Evolutionary conservation across 1,140 invertebrate species (phyloP), one percentile per base, ranked within the genome.

Genomic region (Macrobrachium rosenbergii): DNA sequence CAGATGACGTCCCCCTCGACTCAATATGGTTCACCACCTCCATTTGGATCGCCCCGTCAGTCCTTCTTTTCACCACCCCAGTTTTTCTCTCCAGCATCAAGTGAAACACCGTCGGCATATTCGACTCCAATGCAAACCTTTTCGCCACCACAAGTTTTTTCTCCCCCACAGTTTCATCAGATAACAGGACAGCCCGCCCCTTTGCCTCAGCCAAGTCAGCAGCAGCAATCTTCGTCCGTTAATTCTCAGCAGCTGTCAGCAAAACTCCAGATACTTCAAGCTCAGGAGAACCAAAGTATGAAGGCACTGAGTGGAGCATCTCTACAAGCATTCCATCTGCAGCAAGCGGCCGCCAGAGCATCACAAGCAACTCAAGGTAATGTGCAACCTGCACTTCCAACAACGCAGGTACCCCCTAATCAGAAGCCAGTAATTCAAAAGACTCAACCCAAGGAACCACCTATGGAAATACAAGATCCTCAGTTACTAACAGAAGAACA

Each of bases 401-500:
- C 84, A 10, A 81, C 84, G 0, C 77, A 87, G 58, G 58, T 87
- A 17, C 59, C 84, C 11, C 17, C 59, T 14, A 23, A 19, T 43
- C 73, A 63, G 58, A 83, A 77, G 64, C 21, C 75, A 43, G 43
- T 64, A 7, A 8, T n/a, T n/a, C 52, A 64, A 17, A 84, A 84
- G 64, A 64, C 5, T n/a, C 52, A 52, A 8, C 5, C 12, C 0
- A 67, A 43, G 23, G 88, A 89, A 52, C 81, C 77, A 10, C 60
- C 85, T 59, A 82, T 87, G 69, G 77, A 83, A 69, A 67, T 78
- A 21, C 81, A 84, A 43, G 84, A 89, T 21, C 72, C 67, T n/a
- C 75, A 88, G 37, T 75, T 77, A 7, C 59, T 89, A 43, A 87
- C 83, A 19, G 88, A 86, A 59, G 85, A 89, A 11, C 80, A 84